Percentiles rank a stretch among this genome's conserved stretches.
phyloP scores from a whole-genome alignment of 2,888 invertebrate genomes.

The Osmoderma eremita region DNA sequence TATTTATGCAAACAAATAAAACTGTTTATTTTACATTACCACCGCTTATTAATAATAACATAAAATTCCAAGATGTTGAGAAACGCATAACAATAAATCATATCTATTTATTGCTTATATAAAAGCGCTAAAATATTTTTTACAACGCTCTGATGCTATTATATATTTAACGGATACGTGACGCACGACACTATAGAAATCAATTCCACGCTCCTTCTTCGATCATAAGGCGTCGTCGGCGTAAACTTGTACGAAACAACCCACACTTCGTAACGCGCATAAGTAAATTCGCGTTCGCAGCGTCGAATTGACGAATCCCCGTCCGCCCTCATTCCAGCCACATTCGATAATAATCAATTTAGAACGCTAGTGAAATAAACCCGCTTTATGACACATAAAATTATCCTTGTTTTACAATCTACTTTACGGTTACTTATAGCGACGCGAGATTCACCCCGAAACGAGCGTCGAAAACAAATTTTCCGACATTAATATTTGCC shows the following conservation, averaged over 20 bases:
- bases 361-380: conserved; percentile 18
- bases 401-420: conserved; percentile 24
- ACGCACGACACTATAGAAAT: conserved; percentile 1
- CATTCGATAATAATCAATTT: conserved; percentile 25
- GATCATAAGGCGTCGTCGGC: not conserved
- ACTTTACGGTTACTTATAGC: conserved; percentile 5
- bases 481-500: conserved; percentile 28
- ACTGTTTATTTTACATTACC: too few relatives aligned
- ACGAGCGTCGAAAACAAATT: not conserved
- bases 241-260: conserved; percentile 13
- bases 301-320: conserved; percentile 3
- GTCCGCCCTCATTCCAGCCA: not conserved
- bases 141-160: too few relatives aligned
- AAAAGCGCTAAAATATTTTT: too few relatives aligned
- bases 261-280: not conserved
- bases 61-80: too few relatives aligned
- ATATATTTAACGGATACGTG: not conserved
- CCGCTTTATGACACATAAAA: conserved; percentile 21
- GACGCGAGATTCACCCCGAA: not conserved
- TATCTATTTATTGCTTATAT: too few relatives aligned
- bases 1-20: too few relatives aligned
- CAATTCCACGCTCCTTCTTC: conserved; percentile 15
- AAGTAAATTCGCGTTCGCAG: conserved; percentile 10
- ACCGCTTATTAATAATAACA: too few relatives aligned
- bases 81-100: too few relatives aligned